These are phyloP conservation scores for Lymantria monacha DNA, from an alignment of 2,888 invertebrate genomes.

Conservation along the genomic window DNA sequence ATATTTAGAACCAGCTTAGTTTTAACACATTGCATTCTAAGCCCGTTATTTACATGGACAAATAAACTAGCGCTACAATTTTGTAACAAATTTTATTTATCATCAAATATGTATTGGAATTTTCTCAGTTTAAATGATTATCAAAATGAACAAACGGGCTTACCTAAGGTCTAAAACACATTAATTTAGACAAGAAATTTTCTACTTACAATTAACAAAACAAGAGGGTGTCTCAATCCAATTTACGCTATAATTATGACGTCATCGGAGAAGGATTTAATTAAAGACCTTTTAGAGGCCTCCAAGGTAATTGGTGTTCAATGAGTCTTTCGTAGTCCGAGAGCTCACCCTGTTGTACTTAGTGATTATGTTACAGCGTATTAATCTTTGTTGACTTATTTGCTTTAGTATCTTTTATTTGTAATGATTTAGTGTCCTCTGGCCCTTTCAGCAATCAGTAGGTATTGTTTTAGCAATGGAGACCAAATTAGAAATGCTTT, in stretches of 20 bases:
- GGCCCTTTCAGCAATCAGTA: not conserved
- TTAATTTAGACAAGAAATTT: constrained; percentile 64
- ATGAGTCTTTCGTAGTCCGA: constrained; percentile 79
- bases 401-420: constrained; percentile 6
- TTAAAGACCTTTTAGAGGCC: constrained; percentile 78
- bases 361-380: constrained; percentile 63
- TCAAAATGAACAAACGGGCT: constrained; percentile 19
- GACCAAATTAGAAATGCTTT: not conserved
- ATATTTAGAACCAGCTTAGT: too few species aligned
- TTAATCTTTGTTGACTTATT: constrained; percentile 46
- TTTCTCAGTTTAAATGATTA: constrained; percentile 8
- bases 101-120: not conserved
- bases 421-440: not conserved
- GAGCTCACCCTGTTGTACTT: constrained; percentile 54
- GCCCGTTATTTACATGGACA: too few species aligned
- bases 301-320: constrained; percentile 78
- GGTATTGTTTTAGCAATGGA: not conserved
- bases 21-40: too few species aligned
- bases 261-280: constrained; percentile 82
- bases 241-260: constrained; percentile 80
- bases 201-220: constrained; percentile 75
- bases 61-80: too few species aligned
- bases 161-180: constrained; percentile 40
- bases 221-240: constrained; percentile 71
- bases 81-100: not conserved